These are phyloP conservation scores for Crossoptilon crossoptilon DNA, from an alignment of 2,797 vertebrate genomes.

Conservation along the genomic window DNA sequence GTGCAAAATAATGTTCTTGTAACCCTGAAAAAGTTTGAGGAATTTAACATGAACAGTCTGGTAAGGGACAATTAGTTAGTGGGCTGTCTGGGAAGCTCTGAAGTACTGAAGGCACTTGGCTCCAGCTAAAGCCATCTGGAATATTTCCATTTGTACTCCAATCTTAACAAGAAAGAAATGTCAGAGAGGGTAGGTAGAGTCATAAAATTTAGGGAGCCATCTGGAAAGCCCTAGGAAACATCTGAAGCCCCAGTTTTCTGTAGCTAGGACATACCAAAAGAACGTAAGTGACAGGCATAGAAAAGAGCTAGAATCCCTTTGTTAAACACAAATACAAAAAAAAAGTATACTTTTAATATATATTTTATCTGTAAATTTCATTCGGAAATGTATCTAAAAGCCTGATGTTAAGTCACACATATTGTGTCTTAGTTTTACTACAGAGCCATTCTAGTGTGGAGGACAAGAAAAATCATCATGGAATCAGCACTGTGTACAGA, in stretches of 20 bases:
- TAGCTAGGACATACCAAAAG: background rate
- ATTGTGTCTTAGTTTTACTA: background rate
- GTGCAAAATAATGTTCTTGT: background rate
- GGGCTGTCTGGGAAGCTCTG: conserved; percentile 23
- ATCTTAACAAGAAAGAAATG: conserved; percentile 53
- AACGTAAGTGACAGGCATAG: background rate
- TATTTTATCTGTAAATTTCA: background rate
- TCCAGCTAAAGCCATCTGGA: conserved; percentile 64
- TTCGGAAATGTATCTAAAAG: background rate
- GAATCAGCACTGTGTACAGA: background rate
- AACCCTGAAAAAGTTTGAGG: background rate
- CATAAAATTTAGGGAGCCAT: conserved; percentile 36
- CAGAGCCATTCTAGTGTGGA: background rate
- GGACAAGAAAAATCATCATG: background rate
- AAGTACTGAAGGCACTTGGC: conserved; percentile 62
- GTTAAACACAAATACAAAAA: background rate
- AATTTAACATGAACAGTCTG: conserved; percentile 31
- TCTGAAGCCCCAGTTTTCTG: background rate
- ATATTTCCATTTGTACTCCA: conserved; percentile 64
- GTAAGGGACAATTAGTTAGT: conserved; percentile 59
- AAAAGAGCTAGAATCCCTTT: background rate
- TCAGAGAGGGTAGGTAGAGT: conserved; percentile 45
- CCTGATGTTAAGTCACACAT: background rate
- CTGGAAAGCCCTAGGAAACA: conserved; percentile 34
- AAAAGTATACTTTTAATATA: background rate